A percentile compares a stretch with the other conserved stretches of the same genome.
Conservation (phyloP, 1,140 invertebrate genomes). For the Zaprionus africanus region DNA sequence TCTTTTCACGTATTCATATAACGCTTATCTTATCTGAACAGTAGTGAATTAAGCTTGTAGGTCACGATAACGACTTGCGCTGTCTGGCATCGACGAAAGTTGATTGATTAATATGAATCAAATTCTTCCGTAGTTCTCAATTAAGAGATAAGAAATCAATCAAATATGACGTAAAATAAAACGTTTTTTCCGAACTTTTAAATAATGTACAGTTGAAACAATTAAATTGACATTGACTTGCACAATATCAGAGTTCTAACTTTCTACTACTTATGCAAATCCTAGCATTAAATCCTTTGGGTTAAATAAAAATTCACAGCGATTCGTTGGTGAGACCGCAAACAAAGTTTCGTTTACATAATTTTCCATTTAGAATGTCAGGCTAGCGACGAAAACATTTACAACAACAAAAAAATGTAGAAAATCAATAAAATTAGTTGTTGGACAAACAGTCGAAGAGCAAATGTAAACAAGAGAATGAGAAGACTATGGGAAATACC, state of each 20-base stretch:
- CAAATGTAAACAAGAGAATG: conserved; percentile 67
- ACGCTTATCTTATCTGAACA: not conserved
- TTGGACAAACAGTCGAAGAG: conserved; percentile 47
- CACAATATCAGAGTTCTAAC: not conserved
- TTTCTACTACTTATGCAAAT: not conserved
- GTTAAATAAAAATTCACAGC: conserved; percentile 36
- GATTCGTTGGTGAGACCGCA: conserved; percentile 30
- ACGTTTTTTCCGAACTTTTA: not conserved
- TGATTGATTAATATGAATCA: not conserved
- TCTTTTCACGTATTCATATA: not conserved
- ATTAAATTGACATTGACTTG: not conserved
- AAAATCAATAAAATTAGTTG: conserved; percentile 74
- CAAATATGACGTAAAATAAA: not conserved
- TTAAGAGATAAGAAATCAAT: not conserved
- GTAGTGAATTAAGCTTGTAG: not conserved
- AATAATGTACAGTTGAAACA: not conserved
- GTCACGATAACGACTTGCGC: not conserved
- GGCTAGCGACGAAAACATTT: conserved; percentile 35
- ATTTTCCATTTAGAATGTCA: conserved; percentile 71
- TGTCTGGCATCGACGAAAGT: not conserved
- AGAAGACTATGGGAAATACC: conserved; percentile 24
- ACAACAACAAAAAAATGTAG: conserved; percentile 23
- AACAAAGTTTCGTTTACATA: conserved; percentile 75
- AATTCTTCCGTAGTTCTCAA: not conserved
- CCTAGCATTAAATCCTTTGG: conserved; percentile 35